Evolutionary conservation across 1,140 invertebrate genomes (phyloP), one percentile per base, ranked within the genome.

Genomic region (Drosophila pseudoananassae): DNA sequence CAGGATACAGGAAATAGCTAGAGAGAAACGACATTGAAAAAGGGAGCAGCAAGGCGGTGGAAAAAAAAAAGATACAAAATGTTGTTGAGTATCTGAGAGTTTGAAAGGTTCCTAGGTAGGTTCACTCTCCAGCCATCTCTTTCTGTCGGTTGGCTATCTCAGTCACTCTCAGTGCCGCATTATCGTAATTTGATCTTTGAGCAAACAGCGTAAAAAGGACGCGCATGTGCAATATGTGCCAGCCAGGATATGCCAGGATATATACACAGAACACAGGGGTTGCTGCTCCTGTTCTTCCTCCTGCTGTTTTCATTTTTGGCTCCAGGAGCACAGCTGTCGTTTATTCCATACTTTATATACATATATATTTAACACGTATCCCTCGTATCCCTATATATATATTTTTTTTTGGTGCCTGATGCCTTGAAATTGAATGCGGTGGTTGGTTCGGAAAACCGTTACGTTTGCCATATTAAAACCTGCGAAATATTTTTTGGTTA

Each of bases 111-210:
- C 52, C 65, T 71, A 76, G 72, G 78, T 76, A 80, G 76, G 25
- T 15, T 20, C 20, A 20, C 3, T 17, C 33, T 33, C 10, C 3
- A 2, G 27, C 36, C 33, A 6, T 51, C 20, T 40, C 29, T 14
- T 5, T 17, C 20, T 20, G 20, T 20, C 20, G 2, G 20, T 20
- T 20, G 20, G 20, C 20, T n/a, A 36, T 31, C 23, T 20, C 38
- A 27, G 31, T 43, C 25, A 33, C 50, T 58, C 33, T 25, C 57
- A 49, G 38, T 12, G 33, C 0, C 38, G 47, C 51, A 56, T 72
- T 84, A 76, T 80, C 76, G 80, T 76, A 84, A 84, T 85, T 84
- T 76, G 80, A 84, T 84, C 80, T 72, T 64, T 66, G 66, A 60
- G 81, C 76, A 80, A 76, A 61, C 76, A 82, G 76, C 70, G 46